Conservation (phyloP, 1,140 invertebrate species). For the Plectrocnemia conspersa region DNA sequence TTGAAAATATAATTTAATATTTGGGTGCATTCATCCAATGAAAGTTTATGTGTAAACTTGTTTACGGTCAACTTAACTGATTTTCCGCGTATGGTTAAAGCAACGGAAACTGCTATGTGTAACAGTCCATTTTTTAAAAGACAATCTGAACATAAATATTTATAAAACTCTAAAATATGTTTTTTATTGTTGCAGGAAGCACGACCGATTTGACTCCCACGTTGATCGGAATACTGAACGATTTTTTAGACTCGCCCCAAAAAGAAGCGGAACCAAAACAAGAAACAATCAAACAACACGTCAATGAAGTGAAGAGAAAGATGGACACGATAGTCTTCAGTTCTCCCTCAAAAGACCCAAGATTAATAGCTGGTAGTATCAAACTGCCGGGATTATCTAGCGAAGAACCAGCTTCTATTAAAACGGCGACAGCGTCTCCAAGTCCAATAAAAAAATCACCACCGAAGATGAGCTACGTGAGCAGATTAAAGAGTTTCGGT, state of each 20-base stretch:
- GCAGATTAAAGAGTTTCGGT: conserved; percentile 31
- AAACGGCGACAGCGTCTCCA: background rate
- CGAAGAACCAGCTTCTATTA: conserved; percentile 4
- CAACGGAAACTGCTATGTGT: too few species aligned
- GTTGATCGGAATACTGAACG: conserved; percentile 55
- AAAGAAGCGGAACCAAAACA: background rate
- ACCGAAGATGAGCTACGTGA: conserved; percentile 30
- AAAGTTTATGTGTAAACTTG: too few species aligned
- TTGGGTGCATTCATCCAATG: too few species aligned
- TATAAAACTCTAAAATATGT: too few species aligned
- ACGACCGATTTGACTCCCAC: conserved; percentile 56
- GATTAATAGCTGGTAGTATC: conserved; percentile 45
- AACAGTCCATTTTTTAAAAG: too few species aligned
- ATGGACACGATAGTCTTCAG: conserved; percentile 25
- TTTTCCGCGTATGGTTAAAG: too few species aligned
- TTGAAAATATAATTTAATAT: too few species aligned
- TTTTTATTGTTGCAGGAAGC: conserved; percentile 51
- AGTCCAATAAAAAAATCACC: conserved; percentile 1
- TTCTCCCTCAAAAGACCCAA: conserved; percentile 44
- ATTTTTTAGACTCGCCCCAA: conserved; percentile 38
- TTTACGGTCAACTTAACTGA: too few species aligned
- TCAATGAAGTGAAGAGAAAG: conserved; percentile 29
- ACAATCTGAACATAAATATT: too few species aligned
- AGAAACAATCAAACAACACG: conserved; percentile 38
- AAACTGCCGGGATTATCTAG: conserved; percentile 40